phyloP scores from a whole-genome alignment of 2,113 vertebrate species.

The Chamaetylas fuelleborni region DNA sequence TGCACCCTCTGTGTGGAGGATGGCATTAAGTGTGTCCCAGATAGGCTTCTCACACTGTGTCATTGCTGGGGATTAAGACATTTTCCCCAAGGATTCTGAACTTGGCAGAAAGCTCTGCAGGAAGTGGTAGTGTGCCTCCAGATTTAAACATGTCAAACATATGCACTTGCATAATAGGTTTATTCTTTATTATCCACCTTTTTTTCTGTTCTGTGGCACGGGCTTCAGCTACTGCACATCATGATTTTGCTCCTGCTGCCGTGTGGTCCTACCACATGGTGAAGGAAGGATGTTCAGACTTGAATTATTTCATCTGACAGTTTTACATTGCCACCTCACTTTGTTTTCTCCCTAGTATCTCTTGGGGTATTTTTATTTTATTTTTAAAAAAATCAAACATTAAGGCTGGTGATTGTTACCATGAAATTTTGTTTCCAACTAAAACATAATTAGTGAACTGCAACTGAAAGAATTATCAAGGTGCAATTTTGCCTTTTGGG shows the following conservation, averaged over 20 bases:
- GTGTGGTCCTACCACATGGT: not conserved
- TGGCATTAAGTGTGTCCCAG: not conserved
- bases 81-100: not conserved
- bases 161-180: not conserved
- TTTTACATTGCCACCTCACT: not conserved
- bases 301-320: not conserved
- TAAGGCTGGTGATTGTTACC: not conserved
- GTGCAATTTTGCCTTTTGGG: not conserved
- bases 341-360: not conserved
- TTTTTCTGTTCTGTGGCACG: not conserved
- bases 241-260: not conserved
- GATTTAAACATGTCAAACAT: not conserved
- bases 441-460: not conserved
- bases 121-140: not conserved
- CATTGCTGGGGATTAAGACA: not conserved
- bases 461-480: not conserved
- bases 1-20: not conserved
- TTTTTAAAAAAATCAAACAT: not conserved
- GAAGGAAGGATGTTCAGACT: not conserved
- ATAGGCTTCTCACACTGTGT: not conserved
- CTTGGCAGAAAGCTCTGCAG: not conserved
- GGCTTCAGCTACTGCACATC: not conserved
- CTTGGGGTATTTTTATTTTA: not conserved
- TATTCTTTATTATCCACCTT: not conserved
- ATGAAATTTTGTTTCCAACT: not conserved